These are phyloP conservation scores for Forbesichthys papilliferus DNA, from an alignment of 2,113 vertebrate genomes.

Conservation along the genomic window DNA sequence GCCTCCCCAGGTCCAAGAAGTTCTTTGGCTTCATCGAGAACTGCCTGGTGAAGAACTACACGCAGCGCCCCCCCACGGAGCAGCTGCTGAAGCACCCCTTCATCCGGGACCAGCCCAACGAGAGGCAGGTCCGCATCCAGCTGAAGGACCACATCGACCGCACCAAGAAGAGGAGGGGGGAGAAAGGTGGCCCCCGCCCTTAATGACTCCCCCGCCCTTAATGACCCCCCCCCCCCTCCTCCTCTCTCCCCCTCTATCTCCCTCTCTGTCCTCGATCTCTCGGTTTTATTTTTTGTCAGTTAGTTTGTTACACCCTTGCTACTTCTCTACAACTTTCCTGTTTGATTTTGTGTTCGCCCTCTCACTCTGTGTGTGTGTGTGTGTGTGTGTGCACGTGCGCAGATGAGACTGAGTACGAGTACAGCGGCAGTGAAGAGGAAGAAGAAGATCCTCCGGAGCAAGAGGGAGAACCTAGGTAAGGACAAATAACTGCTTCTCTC, in stretches of 20 bases:
- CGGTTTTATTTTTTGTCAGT: neutral
- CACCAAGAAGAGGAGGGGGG: slow-evolving; percentile 97
- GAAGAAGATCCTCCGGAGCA: slow-evolving; percentile 96
- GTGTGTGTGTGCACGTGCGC: slow-evolving; percentile 11
- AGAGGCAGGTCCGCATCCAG: slow-evolving; percentile 97
- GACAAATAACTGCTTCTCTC: neutral
- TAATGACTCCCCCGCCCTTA: neutral
- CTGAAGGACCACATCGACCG: slow-evolving; percentile 98
- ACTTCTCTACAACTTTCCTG: too few species aligned
- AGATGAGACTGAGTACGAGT: slow-evolving; percentile 99
- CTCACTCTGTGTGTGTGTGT: neutral
- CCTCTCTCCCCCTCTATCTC: too few species aligned
- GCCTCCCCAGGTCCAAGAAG: slow-evolving; percentile 89
- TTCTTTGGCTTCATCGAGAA: slow-evolving; percentile 98
- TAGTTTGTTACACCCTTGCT: neutral
- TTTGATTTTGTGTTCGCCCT: neutral
- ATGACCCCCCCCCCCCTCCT: neutral
- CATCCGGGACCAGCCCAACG: slow-evolving; percentile 97
- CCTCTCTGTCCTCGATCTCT: too few species aligned
- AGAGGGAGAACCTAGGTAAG: slow-evolving; percentile 96
- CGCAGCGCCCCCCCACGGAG: slow-evolving; percentile 93
- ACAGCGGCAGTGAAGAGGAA: slow-evolving; percentile 97
- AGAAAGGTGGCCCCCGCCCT: slow-evolving; percentile 88
- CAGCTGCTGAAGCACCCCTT: slow-evolving; percentile 97
- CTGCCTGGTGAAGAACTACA: slow-evolving; percentile 98